Evolutionary conservation across 2,888 invertebrate species (phyloP).

Genomic region (Teinopalpus imperialis): DNA sequence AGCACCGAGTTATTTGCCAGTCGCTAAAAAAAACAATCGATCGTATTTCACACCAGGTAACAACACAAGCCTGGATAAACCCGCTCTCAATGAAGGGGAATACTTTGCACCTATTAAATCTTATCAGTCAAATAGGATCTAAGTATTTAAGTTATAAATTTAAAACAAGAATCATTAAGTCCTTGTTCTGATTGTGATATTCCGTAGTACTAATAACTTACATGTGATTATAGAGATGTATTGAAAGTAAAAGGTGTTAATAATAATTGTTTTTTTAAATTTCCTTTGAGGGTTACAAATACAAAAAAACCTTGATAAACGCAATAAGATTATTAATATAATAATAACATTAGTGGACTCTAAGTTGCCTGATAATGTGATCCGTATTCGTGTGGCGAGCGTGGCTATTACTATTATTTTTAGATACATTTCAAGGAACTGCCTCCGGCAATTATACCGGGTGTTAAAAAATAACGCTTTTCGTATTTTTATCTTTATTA

Average conservation of each 20-base stretch:
- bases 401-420: too few relatives aligned
- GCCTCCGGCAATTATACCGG: too few relatives aligned
- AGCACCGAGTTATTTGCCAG: constrained; percentile 29
- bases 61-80: constrained; percentile 37
- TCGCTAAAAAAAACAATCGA: constrained; percentile 29
- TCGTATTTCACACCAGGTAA: constrained; percentile 56
- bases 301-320: too few relatives aligned
- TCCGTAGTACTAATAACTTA: constrained; percentile 26
- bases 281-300: too few relatives aligned
- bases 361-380: too few relatives aligned
- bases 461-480: too few relatives aligned
- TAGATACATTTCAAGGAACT: too few relatives aligned
- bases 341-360: too few relatives aligned
- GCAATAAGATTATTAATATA: too few relatives aligned
- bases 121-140: constrained; percentile 18
- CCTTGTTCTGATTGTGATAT: constrained; percentile 30
- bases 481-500: too few relatives aligned
- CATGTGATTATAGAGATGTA: constrained; percentile 2
- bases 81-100: constrained; percentile 42
- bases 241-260: not conserved
- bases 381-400: too few relatives aligned
- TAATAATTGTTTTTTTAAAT: constrained; percentile 1
- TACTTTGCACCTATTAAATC: constrained; percentile 53
- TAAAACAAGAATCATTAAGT: not conserved
- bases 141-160: not conserved